Conservation (phyloP, 2,113 vertebrate species). For the Cyanistes caeruleus region DNA sequence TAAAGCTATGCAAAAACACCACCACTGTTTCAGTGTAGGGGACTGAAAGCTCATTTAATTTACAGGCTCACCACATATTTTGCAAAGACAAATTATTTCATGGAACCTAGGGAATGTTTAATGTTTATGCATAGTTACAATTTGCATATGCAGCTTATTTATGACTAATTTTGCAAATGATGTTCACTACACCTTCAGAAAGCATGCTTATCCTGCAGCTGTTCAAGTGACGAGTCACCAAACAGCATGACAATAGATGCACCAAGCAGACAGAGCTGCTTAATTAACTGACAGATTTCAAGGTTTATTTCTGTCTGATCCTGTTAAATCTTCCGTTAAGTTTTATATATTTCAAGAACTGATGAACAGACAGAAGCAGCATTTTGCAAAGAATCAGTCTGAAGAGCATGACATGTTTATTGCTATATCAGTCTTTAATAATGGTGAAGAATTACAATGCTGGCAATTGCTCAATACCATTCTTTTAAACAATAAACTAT, state of each 20-base stretch:
- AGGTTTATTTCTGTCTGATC: neutral
- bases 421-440: neutral
- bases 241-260: neutral
- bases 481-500: neutral
- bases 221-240: neutral
- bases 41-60: neutral
- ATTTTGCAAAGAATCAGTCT: neutral
- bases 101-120: neutral
- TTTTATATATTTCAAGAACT: neutral
- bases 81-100: conserved; percentile 38
- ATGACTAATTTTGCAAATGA: neutral
- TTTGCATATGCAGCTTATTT: neutral
- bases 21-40: neutral
- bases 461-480: neutral
- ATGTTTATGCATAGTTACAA: conserved; percentile 10
- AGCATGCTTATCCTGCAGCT: neutral
- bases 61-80: neutral
- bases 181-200: conserved; percentile 12
- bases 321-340: neutral
- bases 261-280: neutral
- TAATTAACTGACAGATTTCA: neutral
- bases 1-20: neutral
- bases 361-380: neutral
- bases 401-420: neutral
- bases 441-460: neutral